Evolutionary conservation across 2,797 vertebrate genomes (phyloP).

Genomic region (Ambastaia sidthimunki): DNA sequence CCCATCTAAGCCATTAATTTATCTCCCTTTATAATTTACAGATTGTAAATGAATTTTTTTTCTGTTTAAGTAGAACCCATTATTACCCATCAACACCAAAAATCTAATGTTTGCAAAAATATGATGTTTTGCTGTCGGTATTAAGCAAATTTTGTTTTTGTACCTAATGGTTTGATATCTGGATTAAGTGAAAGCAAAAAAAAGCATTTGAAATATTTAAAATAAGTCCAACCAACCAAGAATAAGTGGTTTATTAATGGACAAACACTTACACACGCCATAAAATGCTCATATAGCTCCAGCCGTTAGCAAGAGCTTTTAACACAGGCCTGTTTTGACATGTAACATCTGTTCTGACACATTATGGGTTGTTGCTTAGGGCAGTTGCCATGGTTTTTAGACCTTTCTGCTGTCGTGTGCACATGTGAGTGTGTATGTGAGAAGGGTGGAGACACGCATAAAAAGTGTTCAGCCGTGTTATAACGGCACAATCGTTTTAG

Average conservation of each 20-base stretch:
- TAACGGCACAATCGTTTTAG: not conserved
- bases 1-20: too few species aligned
- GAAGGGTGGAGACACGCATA: not conserved
- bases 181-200: too few species aligned
- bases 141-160: too few species aligned
- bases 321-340: conserved; percentile 43
- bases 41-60: too few species aligned
- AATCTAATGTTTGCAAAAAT: too few species aligned
- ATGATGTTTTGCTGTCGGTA: too few species aligned
- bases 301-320: conserved; percentile 16
- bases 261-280: conserved; percentile 1
- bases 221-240: too few species aligned
- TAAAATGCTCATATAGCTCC: conserved; percentile 18
- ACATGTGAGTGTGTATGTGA: not conserved
- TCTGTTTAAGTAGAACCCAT: too few species aligned
- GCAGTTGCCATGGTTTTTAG: conserved; percentile 32
- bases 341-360: conserved; percentile 33
- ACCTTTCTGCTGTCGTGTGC: not conserved
- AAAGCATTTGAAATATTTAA: too few species aligned
- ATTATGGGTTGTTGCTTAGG: conserved; percentile 32
- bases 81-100: too few species aligned
- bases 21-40: too few species aligned
- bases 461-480: not conserved
- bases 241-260: not conserved
- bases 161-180: too few species aligned